Evolutionary conservation across 1,140 invertebrate genomes (phyloP), one percentile per base, ranked within the genome.

Genomic region (Riptortus pedestris): DNA sequence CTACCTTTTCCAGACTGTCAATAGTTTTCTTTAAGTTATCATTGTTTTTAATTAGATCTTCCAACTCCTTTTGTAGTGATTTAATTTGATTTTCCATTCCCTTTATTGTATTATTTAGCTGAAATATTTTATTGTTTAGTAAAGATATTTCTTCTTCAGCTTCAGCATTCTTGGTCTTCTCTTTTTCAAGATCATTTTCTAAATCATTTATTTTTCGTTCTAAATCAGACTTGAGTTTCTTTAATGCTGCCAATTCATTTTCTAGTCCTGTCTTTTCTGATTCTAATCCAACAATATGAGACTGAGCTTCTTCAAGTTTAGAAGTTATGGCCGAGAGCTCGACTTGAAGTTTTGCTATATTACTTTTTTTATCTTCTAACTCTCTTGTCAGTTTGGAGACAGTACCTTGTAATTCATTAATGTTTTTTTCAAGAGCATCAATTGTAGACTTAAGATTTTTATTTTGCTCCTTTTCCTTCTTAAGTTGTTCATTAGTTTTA

Each of bases 221-320:
- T 43, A 64, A 22, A 1, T 64, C 38, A 24, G 29, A 1, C n/a
- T 58, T 64, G 2, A 33, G 24, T 22, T 58, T 28, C 38, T 64
- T 64, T 0, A 58, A 16, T n/a, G 43, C 47, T 14, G 9, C 51
- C 20, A 57, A 9, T 1, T 64, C 63, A 12, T 20, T 12, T 31
- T 31, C 28, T 2, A 59, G 7, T 18, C 57, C 57, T 16, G 16
- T 31, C 5, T 29, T 59, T 22, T 29, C 28, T 2, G 51, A 55
- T 26, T 55, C 20, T 26, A 55, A 27, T 26, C 51, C 51, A 27
- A 12, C 24, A 11, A 55, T 27, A 5, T 12, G 18, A 3, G 51
- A 55, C 16, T 28, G 22, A 16, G 18, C 14, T 14, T 51, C 45
- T 62, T 64, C 33, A 12, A 64, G 24, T 47, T 64, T 3, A 0